Percentiles rank a stretch among this genome's conserved stretches.
phyloP scores from a whole-genome alignment of 2,888 invertebrate genomes.

The Notodonta dromedarius region DNA sequence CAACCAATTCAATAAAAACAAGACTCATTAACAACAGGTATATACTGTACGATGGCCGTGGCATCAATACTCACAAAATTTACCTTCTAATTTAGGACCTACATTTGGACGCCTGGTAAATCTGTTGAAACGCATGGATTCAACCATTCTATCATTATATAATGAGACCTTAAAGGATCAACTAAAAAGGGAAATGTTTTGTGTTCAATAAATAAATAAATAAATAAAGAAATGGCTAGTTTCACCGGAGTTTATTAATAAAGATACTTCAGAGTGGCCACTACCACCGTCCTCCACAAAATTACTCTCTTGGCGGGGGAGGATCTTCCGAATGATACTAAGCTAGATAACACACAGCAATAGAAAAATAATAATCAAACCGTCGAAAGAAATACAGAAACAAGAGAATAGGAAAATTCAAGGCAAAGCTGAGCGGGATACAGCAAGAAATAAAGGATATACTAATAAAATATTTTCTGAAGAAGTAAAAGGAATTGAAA shows the following conservation, averaged over 20 bases:
- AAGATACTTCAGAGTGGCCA: constrained; percentile 10
- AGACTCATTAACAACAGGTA: constrained; percentile 16
- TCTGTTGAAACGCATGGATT: constrained; percentile 14
- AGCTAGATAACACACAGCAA: too few relatives aligned
- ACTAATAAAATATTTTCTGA: neutral
- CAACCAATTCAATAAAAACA: constrained; percentile 21
- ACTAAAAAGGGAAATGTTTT: neutral
- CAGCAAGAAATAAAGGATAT: neutral
- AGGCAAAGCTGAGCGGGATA: too few relatives aligned
- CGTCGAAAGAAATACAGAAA: too few relatives aligned
- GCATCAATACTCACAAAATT: constrained; percentile 18
- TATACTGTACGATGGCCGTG: constrained; percentile 26
- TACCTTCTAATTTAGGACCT: constrained; percentile 23
- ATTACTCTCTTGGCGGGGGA: too few relatives aligned
- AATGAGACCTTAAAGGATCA: constrained; percentile 4
- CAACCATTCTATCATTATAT: constrained; percentile 2
- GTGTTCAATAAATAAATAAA: constrained; percentile 7
- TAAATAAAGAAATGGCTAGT: constrained; percentile 5
- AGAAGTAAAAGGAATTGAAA: neutral
- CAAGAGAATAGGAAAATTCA: too few relatives aligned
- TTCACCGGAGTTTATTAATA: constrained; percentile 15
- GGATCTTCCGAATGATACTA: too few relatives aligned
- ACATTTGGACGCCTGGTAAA: constrained; percentile 21
- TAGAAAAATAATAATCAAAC: too few relatives aligned
- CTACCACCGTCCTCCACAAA: too few relatives aligned